These are phyloP conservation scores for Microcebus lehilahytsara DNA, from an alignment of 2,113 vertebrate genomes.

Conservation along the genomic window DNA sequence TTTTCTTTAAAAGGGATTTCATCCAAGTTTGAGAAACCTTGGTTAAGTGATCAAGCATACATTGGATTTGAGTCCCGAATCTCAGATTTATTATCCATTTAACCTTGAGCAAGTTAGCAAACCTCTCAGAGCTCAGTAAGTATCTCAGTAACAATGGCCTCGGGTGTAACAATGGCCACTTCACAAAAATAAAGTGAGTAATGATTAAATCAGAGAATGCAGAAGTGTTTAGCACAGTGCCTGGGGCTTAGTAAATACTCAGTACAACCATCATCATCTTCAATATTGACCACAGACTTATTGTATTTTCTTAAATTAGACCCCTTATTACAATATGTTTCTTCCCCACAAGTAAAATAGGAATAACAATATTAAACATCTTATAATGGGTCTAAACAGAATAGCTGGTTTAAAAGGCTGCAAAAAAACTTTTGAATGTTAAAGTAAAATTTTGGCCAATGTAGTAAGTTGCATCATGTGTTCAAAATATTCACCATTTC, in stretches of 20 bases:
- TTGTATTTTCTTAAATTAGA: slow-evolving; percentile 10
- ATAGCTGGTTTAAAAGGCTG: neutral
- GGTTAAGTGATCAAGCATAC: slow-evolving; percentile 5
- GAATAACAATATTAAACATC: slow-evolving; percentile 18
- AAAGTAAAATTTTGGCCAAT: slow-evolving; percentile 5
- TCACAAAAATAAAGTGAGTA: slow-evolving; percentile 2
- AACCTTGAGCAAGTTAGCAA: slow-evolving; percentile 24
- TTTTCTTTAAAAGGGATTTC: slow-evolving; percentile 7
- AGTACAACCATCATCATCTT: neutral
- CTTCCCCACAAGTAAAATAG: slow-evolving; percentile 37
- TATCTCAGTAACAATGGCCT: neutral
- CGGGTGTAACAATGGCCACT: neutral
- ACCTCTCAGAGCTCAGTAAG: slow-evolving; percentile 11
- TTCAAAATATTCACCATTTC: neutral
- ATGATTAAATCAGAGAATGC: slow-evolving; percentile 9
- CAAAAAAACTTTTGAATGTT: neutral
- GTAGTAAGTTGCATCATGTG: neutral
- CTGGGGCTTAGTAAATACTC: neutral
- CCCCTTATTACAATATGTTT: neutral
- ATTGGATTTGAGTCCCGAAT: neutral
- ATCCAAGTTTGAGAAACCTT: slow-evolving; percentile 1
- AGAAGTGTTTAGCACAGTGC: neutral
- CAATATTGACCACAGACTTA: neutral
- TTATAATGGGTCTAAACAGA: slow-evolving; percentile 1
- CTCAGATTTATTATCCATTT: neutral